These are phyloP conservation scores for Glossosoma conforme DNA, from an alignment of 1,140 invertebrate species.

Conservation along the genomic window DNA sequence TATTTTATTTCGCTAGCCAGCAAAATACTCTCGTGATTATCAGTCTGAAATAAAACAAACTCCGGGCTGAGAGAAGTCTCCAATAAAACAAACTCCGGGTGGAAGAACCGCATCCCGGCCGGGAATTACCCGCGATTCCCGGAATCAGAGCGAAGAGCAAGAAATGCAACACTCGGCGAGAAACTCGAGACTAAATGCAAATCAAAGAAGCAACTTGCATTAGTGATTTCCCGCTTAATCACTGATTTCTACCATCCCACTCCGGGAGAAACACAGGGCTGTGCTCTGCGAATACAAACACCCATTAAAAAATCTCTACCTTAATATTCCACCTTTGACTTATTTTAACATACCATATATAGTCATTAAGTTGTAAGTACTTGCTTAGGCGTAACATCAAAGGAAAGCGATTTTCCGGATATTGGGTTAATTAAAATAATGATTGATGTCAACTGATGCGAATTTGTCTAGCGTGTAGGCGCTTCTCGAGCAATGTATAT, in stretches of 20 bases:
- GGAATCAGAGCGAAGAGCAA: background rate
- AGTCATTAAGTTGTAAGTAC: no score
- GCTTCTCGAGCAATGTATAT: no score
- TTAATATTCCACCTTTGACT: no score
- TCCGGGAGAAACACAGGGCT: no score
- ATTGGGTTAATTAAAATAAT: no score
- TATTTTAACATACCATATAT: no score
- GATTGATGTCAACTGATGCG: no score
- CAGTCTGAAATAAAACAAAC: background rate
- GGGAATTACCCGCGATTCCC: background rate
- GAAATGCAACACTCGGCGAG: background rate
- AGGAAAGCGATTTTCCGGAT: no score
- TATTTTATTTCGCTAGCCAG: background rate
- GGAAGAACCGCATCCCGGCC: background rate
- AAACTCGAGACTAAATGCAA: constrained; percentile 3
- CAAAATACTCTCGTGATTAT: background rate
- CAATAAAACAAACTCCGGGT: background rate
- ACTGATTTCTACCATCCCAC: background rate
- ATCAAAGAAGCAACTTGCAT: constrained; percentile 5
- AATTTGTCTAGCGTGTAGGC: no score
- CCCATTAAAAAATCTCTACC: no score
- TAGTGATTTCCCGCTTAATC: constrained; percentile 8
- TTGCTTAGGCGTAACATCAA: no score
- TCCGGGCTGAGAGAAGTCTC: background rate
- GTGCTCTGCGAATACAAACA: no score